Evolutionary conservation across 2,797 vertebrate species (phyloP).

Genomic region (Lagorchestes hirsutus): DNA sequence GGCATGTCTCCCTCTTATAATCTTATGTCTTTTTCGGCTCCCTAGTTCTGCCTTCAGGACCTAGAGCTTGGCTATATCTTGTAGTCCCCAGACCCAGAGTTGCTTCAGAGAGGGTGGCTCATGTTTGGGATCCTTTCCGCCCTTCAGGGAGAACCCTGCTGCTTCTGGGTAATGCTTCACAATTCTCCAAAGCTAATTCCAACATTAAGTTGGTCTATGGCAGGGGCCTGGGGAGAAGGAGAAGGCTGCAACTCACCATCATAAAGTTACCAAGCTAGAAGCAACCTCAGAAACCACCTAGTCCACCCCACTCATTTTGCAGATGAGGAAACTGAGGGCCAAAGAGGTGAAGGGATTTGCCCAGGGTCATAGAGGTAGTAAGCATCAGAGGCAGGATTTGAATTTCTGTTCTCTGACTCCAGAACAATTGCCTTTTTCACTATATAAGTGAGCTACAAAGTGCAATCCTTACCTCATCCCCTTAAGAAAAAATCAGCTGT

Average conservation of each 20-base stretch:
- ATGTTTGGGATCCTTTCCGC: background rate
- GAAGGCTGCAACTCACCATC: background rate
- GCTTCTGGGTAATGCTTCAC: background rate
- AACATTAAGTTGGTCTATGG: background rate
- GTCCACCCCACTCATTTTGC: background rate
- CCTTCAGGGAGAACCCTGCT: background rate
- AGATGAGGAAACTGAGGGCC: constrained; percentile 2
- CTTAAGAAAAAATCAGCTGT: background rate
- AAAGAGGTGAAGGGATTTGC: background rate
- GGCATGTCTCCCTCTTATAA: background rate
- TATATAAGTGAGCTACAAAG: background rate
- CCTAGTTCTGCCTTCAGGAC: background rate
- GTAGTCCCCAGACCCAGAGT: background rate
- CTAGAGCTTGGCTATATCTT: background rate
- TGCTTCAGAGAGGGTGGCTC: background rate
- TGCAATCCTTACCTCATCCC: background rate
- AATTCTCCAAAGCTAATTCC: background rate
- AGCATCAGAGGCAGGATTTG: background rate
- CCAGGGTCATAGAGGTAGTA: constrained; percentile 13
- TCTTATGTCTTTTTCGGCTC: background rate
- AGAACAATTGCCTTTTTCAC: background rate
- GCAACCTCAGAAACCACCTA: background rate
- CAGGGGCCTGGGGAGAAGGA: background rate
- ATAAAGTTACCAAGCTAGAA: constrained; percentile 27
- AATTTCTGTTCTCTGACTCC: background rate